Base-by-base conservation (phyloP, 2,888 invertebrate species). In the Hedya salicella region DNA sequence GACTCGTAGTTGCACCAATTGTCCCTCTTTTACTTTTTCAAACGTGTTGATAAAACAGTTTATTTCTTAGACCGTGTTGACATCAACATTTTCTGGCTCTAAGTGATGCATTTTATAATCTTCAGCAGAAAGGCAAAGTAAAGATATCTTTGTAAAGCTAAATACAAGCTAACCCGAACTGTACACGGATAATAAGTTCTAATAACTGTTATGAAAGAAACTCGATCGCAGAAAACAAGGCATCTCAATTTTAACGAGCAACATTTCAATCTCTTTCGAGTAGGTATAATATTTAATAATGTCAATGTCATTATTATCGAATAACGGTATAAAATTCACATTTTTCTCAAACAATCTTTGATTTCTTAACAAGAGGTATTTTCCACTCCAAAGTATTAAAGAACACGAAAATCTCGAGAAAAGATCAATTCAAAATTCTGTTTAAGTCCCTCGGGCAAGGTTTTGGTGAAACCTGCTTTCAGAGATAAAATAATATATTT, bases 401-500 rank as follows among this genome's bases (percentile, higher is more conserved):
- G 19, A 52, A 60, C 19, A 19, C 39, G 52, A 59, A 60, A 48
- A 48, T 40, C 39, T 39, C 42, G 30, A 44, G 52, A 46, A 60
- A 48, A 32, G 59, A 39, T 60, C 59, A 65, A 60, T 65, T 65
- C 25, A 19, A 48, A 65, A 65, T 30, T 53, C 60, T 46, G 52
- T 40, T 46, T 60, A 60, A 60, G 65, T 53, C 59, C 65, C 64
- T 21, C 44, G 21, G 64, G 59, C 65, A 40, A 44, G 53, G 46
- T 60, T 65, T 65, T 39, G 25, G 36, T 17, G 25, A 60, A 53
- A 46, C 39, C 50, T 44, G 36, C 50, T 64, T 50, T 46, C 59
- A 60, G 46, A 30, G 59, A 52, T 60, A 60, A 53, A 65, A 65
- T 65, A 65, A 65, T 60, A 60, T 53, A 60, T 65, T 65, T 65